Conservation (phyloP, 2,797 vertebrate species). For the Acanthopagrus latus region DNA sequence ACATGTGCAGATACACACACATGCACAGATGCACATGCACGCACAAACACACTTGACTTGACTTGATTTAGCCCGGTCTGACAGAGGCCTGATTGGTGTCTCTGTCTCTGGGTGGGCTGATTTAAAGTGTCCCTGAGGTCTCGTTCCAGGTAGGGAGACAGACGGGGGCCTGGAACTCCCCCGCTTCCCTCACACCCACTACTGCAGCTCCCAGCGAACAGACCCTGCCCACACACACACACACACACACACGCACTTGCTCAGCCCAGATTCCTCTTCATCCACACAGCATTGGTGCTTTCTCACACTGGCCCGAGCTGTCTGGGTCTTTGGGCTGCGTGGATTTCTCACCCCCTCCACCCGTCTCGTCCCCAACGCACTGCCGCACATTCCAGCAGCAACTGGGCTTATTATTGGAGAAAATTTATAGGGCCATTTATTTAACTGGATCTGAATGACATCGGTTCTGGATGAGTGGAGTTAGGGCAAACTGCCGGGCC, state of each 20-base stretch:
- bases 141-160: slow-evolving; percentile 88
- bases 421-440: slow-evolving; percentile 96
- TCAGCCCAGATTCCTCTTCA: slow-evolving; percentile 41
- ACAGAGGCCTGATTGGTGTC: slow-evolving; percentile 78
- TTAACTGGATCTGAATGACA: slow-evolving; percentile 94
- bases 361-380: slow-evolving; percentile 59
- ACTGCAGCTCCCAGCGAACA: slow-evolving; percentile 76
- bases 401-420: slow-evolving; percentile 92
- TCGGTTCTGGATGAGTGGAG: slow-evolving; percentile 91
- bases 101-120: slow-evolving; percentile 92
- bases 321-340: slow-evolving; percentile 79
- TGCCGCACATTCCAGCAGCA: slow-evolving; percentile 88
- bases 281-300: slow-evolving; percentile 45
- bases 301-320: slow-evolving; percentile 84
- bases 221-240: slow-evolving; percentile 29
- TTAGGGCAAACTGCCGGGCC: slow-evolving; percentile 90
- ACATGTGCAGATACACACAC: slow-evolving; percentile 36
- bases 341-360: slow-evolving; percentile 33
- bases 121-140: slow-evolving; percentile 88
- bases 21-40: slow-evolving; percentile 37
- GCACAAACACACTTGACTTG: slow-evolving; percentile 51
- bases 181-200: slow-evolving; percentile 38
- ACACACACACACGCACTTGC: slow-evolving; percentile 34
- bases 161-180: slow-evolving; percentile 83
- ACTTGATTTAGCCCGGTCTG: slow-evolving; percentile 71